Evolutionary conservation across 2,888 invertebrate genomes (phyloP), one percentile per base, ranked within the genome.

Genomic region (Pilophorus perplexus): DNA sequence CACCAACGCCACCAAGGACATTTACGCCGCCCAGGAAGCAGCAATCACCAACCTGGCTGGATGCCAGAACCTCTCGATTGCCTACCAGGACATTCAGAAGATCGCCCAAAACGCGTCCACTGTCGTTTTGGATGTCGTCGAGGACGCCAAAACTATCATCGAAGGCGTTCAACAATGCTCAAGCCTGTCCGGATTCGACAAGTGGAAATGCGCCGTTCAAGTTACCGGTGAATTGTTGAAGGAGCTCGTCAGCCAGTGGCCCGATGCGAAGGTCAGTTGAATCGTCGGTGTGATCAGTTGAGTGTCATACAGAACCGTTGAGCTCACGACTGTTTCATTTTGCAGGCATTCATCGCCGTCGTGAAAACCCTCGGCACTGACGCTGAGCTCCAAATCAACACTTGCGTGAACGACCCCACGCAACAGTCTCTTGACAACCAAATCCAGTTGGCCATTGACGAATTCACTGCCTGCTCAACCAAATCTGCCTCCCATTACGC

Each of bases 1-100:
- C 59, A 42, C 22, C 3, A 59, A 59, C 25, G 59, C 59, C 42
- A 59, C 59, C 59, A 59, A 59, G n/a, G 59, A 38, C n/a, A 5
- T 59, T 8, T 20, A 40, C 42, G 25, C 16, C 2, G 59, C 59
- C 4, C 25, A 42, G 10, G 22, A 38, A 22, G 59, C 59, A n/a
- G 59, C 42, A 4, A n/a, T 59, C 12, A 20, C 23, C 3, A 42
- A 59, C 27, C 18, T 59, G 23, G 28, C 33, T 16, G 23, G 28
- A 14, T 59, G 59, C 27, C 38, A 59, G 12, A 59, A 59, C 44
- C 2, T 59, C 28, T 59, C 59, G 28, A 27, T 18, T 8, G 59
- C 59, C 25, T 59, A 59, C 27, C 23, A 16, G 14, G 59, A 59
- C 59, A 59, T 59, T 27, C 25, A 59, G n/a, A 1, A 42, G 23